Evolutionary conservation across 2,113 vertebrate genomes (phyloP).

Genomic region (Carlito syrichta): DNA sequence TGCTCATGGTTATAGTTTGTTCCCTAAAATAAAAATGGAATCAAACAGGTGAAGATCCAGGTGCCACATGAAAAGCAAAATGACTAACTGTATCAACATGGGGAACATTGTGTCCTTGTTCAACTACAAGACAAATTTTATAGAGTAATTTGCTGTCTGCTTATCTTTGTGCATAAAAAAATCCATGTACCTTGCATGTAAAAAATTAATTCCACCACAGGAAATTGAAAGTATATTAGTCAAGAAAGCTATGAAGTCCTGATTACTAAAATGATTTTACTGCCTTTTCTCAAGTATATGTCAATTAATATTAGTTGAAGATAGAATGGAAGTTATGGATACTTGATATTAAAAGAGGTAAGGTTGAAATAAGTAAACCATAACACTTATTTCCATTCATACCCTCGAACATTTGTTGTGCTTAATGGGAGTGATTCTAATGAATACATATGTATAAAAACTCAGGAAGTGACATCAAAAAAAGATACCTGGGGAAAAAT

Average conservation of each 20-base stretch:
- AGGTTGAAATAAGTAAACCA: background rate
- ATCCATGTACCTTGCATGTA: background rate
- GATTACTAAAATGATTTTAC: background rate
- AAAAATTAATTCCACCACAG: background rate
- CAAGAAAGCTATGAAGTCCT: background rate
- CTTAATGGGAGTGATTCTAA: background rate
- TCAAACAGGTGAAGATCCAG: conserved; percentile 73
- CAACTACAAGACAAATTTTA: conserved; percentile 16
- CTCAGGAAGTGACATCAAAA: background rate
- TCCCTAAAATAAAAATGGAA: conserved; percentile 71
- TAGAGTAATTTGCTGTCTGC: background rate
- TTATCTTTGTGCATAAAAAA: background rate
- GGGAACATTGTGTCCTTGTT: conserved; percentile 55
- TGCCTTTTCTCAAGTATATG: background rate
- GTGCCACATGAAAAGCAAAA: conserved; percentile 65
- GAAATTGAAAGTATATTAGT: background rate
- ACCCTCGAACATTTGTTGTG: background rate
- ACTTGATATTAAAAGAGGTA: background rate
- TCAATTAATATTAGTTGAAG: background rate
- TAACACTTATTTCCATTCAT: background rate
- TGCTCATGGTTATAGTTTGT: conserved; percentile 54
- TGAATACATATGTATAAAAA: background rate
- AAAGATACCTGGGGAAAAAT: no score
- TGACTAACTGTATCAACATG: conserved; percentile 61
- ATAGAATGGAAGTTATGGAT: background rate